A percentile compares a stretch with the other conserved stretches of the same genome.
phyloP scores from a whole-genome alignment of 2,888 invertebrate species.

The Drosophila helvetica region DNA sequence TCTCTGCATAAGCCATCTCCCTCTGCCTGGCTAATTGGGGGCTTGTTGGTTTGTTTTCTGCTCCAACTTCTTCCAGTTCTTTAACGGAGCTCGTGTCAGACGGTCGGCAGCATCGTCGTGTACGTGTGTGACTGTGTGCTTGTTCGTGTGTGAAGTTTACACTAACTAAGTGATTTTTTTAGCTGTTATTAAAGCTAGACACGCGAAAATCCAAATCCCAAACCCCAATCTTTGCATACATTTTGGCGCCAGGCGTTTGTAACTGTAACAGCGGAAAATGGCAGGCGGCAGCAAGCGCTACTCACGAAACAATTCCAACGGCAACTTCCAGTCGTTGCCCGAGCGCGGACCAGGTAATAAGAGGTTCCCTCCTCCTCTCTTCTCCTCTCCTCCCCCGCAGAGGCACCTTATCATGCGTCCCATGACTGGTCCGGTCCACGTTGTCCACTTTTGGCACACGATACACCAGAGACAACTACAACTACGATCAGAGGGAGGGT shows the following conservation, averaged over 20 bases:
- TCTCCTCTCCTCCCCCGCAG: neutral
- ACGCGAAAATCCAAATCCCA: constrained; percentile 50
- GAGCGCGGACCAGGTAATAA: constrained; percentile 84
- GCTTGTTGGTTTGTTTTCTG: constrained; percentile 70
- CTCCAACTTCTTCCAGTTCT: constrained; percentile 76
- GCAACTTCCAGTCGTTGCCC: constrained; percentile 81
- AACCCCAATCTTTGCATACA: constrained; percentile 52
- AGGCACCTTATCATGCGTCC: constrained; percentile 28
- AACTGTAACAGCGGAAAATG: constrained; percentile 65
- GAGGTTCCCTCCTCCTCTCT: neutral
- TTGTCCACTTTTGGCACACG: constrained; percentile 50
- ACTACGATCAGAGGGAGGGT: neutral
- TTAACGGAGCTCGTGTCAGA: constrained; percentile 80
- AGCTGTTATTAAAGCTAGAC: constrained; percentile 61
- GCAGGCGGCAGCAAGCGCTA: constrained; percentile 82
- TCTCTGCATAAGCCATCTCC: constrained; percentile 14
- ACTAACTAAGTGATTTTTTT: constrained; percentile 48
- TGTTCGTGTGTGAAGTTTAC: constrained; percentile 33
- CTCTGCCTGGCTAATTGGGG: constrained; percentile 39
- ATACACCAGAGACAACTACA: constrained; percentile 1
- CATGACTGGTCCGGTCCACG: constrained; percentile 26
- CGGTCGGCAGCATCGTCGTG: constrained; percentile 82
- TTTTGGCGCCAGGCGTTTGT: constrained; percentile 66
- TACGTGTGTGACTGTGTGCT: constrained; percentile 27
- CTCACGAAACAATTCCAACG: constrained; percentile 81